phyloP scores from a whole-genome alignment of 1,140 invertebrate genomes.

The Cataglyphis hispanica region DNA sequence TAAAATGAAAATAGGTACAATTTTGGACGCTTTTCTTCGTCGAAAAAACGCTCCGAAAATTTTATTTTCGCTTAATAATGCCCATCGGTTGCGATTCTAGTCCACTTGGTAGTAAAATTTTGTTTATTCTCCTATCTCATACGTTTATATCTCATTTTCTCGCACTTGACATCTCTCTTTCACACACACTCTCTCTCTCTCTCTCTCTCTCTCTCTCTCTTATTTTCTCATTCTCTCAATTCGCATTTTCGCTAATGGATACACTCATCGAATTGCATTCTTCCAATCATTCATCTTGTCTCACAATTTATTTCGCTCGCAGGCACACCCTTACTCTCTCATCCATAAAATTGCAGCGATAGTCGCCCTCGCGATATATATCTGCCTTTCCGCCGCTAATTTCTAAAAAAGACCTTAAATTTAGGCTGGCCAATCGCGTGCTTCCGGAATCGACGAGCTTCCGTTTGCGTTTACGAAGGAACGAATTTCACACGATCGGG shows the following conservation, averaged over 20 bases:
- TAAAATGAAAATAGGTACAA: constrained; percentile 87
- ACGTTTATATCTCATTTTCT: constrained; percentile 66
- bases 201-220: constrained; percentile 29
- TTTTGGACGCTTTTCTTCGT: constrained; percentile 86
- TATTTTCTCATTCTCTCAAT: constrained; percentile 45
- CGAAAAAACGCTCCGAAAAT: constrained; percentile 86
- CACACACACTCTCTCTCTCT: no score
- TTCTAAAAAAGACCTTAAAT: constrained; percentile 72
- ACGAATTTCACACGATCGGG: constrained; percentile 56
- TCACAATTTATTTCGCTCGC: constrained; percentile 65
- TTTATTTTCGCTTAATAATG: constrained; percentile 85
- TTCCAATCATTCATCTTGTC: constrained; percentile 66
- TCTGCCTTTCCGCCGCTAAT: constrained; percentile 73
- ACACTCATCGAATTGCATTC: constrained; percentile 19
- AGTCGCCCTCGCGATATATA: constrained; percentile 71
- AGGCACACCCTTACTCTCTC: constrained; percentile 59
- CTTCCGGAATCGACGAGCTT: constrained; percentile 75
- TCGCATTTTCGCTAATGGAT: background rate
- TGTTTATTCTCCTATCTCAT: constrained; percentile 78
- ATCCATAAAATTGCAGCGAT: constrained; percentile 75
- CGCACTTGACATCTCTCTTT: constrained; percentile 44
- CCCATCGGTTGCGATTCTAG: constrained; percentile 87
- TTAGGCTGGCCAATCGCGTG: constrained; percentile 75
- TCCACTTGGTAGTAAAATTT: constrained; percentile 87
- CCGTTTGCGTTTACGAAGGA: constrained; percentile 67